These are phyloP conservation scores for Globodera ellingtonae DNA, from an alignment of 1,140 invertebrate species.

Conservation along the genomic window DNA sequence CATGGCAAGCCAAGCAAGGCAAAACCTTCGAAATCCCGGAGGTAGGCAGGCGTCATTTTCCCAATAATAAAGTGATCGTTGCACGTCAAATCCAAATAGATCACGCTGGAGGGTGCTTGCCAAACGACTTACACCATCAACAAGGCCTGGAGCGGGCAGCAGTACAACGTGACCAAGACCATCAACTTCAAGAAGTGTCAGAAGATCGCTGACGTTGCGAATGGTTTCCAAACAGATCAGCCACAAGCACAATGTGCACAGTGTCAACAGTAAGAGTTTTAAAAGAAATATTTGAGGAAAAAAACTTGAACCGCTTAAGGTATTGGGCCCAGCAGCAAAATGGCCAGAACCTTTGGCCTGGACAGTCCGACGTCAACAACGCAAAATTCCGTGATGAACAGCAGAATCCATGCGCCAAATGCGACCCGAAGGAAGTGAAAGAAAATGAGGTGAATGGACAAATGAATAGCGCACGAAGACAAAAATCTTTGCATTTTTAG, in stretches of 20 bases:
- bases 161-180: constrained; percentile 59
- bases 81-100: constrained; percentile 20
- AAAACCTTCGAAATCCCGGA: constrained; percentile 38
- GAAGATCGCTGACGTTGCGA: constrained; percentile 42
- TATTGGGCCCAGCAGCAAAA: constrained; percentile 3
- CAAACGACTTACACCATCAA: constrained; percentile 38
- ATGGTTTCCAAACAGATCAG: constrained; percentile 36
- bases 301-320: neutral
- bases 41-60: constrained; percentile 17
- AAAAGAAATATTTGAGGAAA: neutral
- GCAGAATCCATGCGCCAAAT: constrained; percentile 34
- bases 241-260: constrained; percentile 21
- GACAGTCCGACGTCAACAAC: neutral
- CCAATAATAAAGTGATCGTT: neutral
- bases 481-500: neutral
- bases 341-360: neutral
- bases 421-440: constrained; percentile 37
- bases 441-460: neutral
- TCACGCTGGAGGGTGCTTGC: constrained; percentile 45
- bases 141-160: constrained; percentile 10
- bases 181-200: constrained; percentile 59
- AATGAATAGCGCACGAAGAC: neutral
- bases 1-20: neutral
- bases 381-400: constrained; percentile 11
- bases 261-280: neutral